Evolutionary conservation across 2,113 vertebrate genomes (phyloP), one percentile per base, ranked within the genome.

Genomic region (Otolemur garnettii): DNA sequence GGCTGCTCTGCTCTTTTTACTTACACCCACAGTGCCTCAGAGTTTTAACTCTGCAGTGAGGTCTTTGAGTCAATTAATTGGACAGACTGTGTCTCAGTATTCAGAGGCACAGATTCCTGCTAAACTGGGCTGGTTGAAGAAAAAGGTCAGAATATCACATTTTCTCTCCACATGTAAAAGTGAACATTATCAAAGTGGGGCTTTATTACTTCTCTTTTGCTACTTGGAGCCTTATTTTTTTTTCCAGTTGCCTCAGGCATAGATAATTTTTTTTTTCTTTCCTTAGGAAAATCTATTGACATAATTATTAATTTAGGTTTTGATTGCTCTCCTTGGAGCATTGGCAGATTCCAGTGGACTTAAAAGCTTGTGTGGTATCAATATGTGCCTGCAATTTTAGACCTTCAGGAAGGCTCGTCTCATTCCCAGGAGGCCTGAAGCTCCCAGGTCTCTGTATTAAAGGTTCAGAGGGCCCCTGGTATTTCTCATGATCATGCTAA

Each of bases 321-420:
- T 98, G 94, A 98, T 98, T 97, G 96, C 95, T 98, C 80, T 97
- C 97, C 97, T 98, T 97, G 97, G 98, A 98, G 98, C 97, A 98
- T 95, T 64, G 97, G 96, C 83, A 93, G 98, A 98, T 97, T 97
- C 96, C 93, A 90, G 90, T 95, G 96, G 98, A 98, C 97, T 98
- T 98, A 98, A 98, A 95, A 97, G 97, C 97, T 98, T 97, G 94
- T 53, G 93, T 55, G 92, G 93, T 98, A 97, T 98, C 98, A 97
- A 98, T 98, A 98, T 97, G 95, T 95, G 97, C 96, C 97, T 97
- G 96, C 95, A 96, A 87, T 97, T 97, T 98, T 90, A 98, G 98
- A 97, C 96, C 97, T 98, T 98, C 97, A 97, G 97, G 98, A 97
- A 96, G 96, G 89, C 89, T 97, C 97, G 96, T 97, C 97, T 94